Conservation (phyloP, 2,113 vertebrate genomes). For the Protobothrops mucrosquamatus region DNA sequence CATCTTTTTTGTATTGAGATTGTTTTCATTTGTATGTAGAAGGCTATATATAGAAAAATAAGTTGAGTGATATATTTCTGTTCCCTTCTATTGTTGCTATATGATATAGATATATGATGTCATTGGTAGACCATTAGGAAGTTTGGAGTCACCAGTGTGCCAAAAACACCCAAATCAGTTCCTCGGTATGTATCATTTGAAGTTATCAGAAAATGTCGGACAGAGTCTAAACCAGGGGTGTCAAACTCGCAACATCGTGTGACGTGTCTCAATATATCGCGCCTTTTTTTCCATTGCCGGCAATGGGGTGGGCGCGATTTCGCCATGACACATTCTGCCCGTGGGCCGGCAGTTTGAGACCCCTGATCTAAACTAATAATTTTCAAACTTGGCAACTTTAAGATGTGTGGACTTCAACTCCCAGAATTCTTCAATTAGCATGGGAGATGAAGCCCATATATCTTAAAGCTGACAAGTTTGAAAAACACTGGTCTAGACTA, state of each 20-base stretch:
- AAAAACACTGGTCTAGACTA: not conserved
- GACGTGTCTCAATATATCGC: no score
- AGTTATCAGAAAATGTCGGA: not conserved
- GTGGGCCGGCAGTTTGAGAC: no score
- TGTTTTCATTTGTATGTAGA: not conserved
- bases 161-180: not conserved
- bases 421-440: not conserved
- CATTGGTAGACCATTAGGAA: not conserved
- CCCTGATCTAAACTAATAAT: not conserved
- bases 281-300: no score
- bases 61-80: not conserved
- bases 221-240: no score
- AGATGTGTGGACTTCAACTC: not conserved
- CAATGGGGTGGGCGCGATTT: no score
- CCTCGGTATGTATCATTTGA: not conserved
- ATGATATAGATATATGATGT: no score
- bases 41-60: not conserved
- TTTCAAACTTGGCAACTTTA: not conserved
- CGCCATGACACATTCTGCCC: no score
- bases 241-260: no score
- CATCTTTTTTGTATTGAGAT: not conserved
- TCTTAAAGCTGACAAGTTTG: not conserved
- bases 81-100: not conserved
- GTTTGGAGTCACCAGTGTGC: not conserved
- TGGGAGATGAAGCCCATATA: not conserved